Percentiles rank a stretch among this genome's conserved stretches.
These are phyloP conservation scores for Bubalus kerabau DNA, from an alignment of 2,113 vertebrate species.

Conservation along the genomic window DNA sequence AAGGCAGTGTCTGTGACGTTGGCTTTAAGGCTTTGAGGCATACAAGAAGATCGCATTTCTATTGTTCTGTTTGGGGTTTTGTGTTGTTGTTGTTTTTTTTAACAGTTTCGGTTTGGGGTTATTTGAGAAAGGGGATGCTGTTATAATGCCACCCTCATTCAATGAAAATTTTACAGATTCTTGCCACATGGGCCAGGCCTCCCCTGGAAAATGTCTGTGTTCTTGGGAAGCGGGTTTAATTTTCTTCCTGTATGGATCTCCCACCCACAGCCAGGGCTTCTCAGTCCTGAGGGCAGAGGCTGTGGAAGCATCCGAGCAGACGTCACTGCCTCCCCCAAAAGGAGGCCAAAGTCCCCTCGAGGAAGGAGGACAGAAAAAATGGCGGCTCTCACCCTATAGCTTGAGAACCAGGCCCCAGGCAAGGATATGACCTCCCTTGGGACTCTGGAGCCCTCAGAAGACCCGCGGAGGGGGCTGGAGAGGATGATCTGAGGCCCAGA, in stretches of 20 bases:
- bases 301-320: background rate
- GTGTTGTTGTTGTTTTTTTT: background rate
- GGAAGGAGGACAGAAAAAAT: background rate
- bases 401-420: background rate
- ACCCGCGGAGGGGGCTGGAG: background rate
- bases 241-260: background rate
- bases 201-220: background rate
- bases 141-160: background rate
- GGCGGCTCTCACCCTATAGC: background rate
- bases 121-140: background rate
- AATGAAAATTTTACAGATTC: background rate
- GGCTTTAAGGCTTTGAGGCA: background rate
- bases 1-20: slow-evolving; percentile 41
- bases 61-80: background rate
- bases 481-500: background rate
- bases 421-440: background rate
- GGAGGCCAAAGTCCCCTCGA: background rate
- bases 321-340: background rate
- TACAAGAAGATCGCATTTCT: background rate
- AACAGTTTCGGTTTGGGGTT: background rate
- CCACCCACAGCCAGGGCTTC: background rate
- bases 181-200: background rate
- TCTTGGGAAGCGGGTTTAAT: background rate
- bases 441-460: background rate
- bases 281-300: background rate